Evolutionary conservation across 2,888 invertebrate genomes (phyloP).

Genomic region (Caenorhabditis japonica): DNA sequence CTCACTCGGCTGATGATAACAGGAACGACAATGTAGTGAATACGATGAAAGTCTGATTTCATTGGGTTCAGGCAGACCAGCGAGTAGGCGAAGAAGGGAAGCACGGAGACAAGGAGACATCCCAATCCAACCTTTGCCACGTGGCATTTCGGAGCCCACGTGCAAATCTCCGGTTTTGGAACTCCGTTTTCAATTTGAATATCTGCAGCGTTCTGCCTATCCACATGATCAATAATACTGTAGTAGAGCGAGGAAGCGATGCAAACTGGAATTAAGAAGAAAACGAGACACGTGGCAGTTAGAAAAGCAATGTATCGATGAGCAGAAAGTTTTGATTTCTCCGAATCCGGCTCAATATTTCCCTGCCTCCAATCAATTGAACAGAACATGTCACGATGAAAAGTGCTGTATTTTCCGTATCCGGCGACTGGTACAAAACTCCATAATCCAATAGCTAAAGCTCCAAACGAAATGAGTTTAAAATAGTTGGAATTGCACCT

Average conservation of each 20-base stretch:
- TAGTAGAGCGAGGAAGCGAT: conserved; percentile 66
- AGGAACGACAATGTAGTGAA: conserved; percentile 53
- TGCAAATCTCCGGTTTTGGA: conserved; percentile 39
- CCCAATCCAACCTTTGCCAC: conserved; percentile 66
- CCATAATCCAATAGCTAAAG: conserved; percentile 53
- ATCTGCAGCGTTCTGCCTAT: conserved; percentile 58
- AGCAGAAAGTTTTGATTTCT: conserved; percentile 30
- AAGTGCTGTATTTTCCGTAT: conserved; percentile 64
- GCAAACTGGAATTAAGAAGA: conserved; percentile 69
- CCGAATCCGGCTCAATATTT: conserved; percentile 52
- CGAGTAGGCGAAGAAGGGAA: conserved; percentile 66
- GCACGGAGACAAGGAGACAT: conserved; percentile 62
- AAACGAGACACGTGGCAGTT: conserved; percentile 67
- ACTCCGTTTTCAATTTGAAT: conserved; percentile 49
- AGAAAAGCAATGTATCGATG: conserved; percentile 67
- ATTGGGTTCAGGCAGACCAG: conserved; percentile 67
- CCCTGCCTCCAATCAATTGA: conserved; percentile 68
- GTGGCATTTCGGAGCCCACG: conserved; percentile 63
- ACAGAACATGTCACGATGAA: conserved; percentile 61
- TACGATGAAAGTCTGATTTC: conserved; percentile 57
- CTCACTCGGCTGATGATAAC: conserved; percentile 58
- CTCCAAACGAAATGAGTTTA: conserved; percentile 52
- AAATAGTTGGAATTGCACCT: conserved; percentile 60
- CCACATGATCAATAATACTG: conserved; percentile 64
- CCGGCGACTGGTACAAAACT: conserved; percentile 59